phyloP scores from a whole-genome alignment of 2,797 vertebrate species.

The Sternotherus odoratus region DNA sequence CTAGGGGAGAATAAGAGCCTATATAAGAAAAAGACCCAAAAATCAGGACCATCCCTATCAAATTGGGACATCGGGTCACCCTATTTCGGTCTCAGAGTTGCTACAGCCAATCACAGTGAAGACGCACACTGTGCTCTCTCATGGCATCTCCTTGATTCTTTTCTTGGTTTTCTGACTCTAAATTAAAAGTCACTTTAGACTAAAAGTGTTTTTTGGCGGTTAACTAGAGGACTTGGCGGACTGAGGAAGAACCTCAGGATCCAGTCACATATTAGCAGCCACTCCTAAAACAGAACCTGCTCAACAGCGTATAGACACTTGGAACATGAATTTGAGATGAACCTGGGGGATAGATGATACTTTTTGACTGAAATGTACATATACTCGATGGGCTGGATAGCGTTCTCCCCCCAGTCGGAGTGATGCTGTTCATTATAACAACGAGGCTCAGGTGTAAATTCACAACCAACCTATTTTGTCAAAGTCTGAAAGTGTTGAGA shows the following conservation, averaged over 20 bases:
- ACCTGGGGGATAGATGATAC: not conserved
- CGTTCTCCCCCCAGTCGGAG: not conserved
- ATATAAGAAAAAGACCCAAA: no score
- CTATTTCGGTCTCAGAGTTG: not conserved
- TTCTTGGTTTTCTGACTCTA: not conserved
- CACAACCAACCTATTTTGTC: conserved; percentile 6
- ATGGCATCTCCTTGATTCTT: not conserved
- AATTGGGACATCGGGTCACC: no score
- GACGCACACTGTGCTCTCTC: not conserved
- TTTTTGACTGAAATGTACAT: not conserved
- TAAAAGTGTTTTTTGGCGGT: not conserved
- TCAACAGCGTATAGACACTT: not conserved
- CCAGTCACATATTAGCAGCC: not conserved
- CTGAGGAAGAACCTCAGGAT: not conserved
- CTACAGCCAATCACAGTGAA: not conserved
- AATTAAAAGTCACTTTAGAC: not conserved
- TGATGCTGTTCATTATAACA: not conserved
- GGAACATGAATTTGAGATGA: not conserved
- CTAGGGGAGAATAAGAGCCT: no score
- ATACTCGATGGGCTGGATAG: not conserved
- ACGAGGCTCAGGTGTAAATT: not conserved
- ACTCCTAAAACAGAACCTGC: not conserved
- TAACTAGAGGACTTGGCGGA: not conserved
- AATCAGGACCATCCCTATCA: no score
- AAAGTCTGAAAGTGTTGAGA: conserved; percentile 33